Base-by-base conservation (phyloP, 2,113 vertebrate genomes). In the Podarcis raffonei region DNA sequence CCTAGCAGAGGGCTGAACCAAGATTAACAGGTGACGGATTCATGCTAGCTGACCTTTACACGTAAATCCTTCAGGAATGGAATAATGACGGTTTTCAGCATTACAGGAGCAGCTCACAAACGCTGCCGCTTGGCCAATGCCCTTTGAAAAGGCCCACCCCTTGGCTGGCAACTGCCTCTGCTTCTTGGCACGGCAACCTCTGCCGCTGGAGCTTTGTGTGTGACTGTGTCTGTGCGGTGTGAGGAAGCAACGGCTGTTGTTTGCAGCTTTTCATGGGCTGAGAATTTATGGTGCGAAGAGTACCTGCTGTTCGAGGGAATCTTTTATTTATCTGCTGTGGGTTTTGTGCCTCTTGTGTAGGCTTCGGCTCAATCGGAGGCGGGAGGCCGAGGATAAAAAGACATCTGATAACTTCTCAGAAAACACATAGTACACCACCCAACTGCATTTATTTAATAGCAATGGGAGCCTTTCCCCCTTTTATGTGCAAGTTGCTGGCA, bases 201-300 rank as follows among this genome's bases (percentile, higher is more conserved):
- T 90, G 69, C n/a, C 86, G 78, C 84, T 76, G n/a, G 23, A 2
- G 0, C 72, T 86, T 35, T 85, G 48, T 53, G 48, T 53, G 48
- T 12, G 48, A 12, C 48, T 53, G 48, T 53, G 48, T 72, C 16
- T 90, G 85, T 87, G 59, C 1, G n/a, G 53, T 82, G 39, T 48
- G 9, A 57, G 81, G 74, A 32, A 91, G 85, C 84, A 87, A 22
- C 42, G 71, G 72, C 79, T 90, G 77, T 48, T 91, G 22, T 91
- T 89, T 75, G 48, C 48, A 11, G 25, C 16, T 23, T 86, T 82
- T 86, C 4, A 48, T 20, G 62, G 42, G 81, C 57, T 25, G 4
- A 88, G 95, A 93, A 95, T 95, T 96, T 95, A 96, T 85, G 79
- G 85, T 97, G 96, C 95, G 96, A 97, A 95, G 91, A 37, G 48